A percentile compares a stretch with the other conserved stretches of the same genome.
phyloP scores from a whole-genome alignment of 2,888 invertebrate species.

The Rutpela maculata region DNA sequence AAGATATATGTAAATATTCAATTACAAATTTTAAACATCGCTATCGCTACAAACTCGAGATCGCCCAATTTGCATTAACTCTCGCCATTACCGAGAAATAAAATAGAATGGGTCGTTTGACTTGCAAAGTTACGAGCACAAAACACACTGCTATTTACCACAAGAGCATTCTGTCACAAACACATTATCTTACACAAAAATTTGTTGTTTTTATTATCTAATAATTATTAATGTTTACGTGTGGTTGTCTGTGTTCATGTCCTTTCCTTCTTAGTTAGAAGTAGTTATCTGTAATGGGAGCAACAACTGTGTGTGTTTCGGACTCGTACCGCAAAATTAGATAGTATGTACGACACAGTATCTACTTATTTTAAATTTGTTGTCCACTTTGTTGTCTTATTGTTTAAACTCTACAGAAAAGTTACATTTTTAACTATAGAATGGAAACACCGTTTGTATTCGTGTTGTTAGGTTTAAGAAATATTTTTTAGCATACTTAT shows the following conservation, averaged over 20 bases:
- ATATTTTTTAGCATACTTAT: neutral
- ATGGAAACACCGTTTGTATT: neutral
- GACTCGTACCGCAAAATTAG: slow-evolving; percentile 48
- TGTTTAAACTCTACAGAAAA: slow-evolving; percentile 25
- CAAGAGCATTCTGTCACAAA: slow-evolving; percentile 39
- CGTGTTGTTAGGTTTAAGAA: neutral
- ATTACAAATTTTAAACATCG: neutral
- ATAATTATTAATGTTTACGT: slow-evolving; percentile 34
- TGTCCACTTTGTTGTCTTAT: slow-evolving; percentile 40
- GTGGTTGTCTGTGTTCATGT: slow-evolving; percentile 51
- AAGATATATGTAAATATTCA: neutral
- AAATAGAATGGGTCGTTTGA: slow-evolving; percentile 34
- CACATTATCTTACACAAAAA: slow-evolving; percentile 35
- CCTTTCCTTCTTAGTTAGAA: slow-evolving; percentile 52
- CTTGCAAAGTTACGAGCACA: slow-evolving; percentile 56
- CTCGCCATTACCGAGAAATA: neutral
- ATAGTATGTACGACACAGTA: slow-evolving; percentile 35
- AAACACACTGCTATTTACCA: slow-evolving; percentile 59
- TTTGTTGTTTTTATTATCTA: slow-evolving; percentile 25
- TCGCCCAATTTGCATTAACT: neutral
- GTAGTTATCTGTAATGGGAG: slow-evolving; percentile 73
- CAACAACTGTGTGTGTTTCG: slow-evolving; percentile 74
- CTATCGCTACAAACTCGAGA: neutral
- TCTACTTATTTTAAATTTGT: slow-evolving; percentile 42
- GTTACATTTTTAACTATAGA: neutral